Conservation (phyloP, 2,797 vertebrate species). For the Mus spretus region DNA sequence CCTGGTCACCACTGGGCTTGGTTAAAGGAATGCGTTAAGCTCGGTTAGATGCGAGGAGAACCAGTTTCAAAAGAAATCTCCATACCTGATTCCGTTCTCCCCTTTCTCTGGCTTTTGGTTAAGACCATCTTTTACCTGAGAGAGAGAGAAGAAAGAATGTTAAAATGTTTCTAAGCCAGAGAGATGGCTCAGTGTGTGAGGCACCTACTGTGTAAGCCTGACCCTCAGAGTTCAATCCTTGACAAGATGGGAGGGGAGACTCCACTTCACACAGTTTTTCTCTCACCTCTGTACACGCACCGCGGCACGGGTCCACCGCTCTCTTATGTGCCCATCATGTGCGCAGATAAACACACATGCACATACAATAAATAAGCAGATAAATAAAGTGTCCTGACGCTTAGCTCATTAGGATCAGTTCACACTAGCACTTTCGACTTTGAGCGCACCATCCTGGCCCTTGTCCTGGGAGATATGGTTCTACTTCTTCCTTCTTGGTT, state of each 20-base stretch:
- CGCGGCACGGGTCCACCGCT: background rate
- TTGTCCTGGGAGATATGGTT: background rate
- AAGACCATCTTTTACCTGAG: slow-evolving; percentile 86
- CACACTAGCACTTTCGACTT: background rate
- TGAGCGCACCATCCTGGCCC: background rate
- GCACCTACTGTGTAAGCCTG: background rate
- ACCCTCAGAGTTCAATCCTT: background rate
- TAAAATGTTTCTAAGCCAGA: background rate
- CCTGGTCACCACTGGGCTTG: background rate
- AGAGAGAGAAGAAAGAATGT: slow-evolving; percentile 69
- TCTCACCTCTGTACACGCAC: background rate
- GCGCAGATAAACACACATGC: background rate
- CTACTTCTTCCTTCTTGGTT: background rate
- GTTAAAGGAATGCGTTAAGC: background rate
- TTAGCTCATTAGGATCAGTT: background rate
- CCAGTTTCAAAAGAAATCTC: slow-evolving; percentile 30
- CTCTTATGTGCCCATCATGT: no score
- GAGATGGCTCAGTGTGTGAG: background rate
- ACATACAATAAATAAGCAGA: background rate
- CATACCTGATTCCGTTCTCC: slow-evolving; percentile 93
- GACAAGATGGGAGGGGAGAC: no score
- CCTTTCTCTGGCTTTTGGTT: slow-evolving; percentile 92
- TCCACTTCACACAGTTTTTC: background rate
- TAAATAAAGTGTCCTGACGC: slow-evolving; percentile 63
- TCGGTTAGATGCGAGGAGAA: background rate